Evolutionary conservation across 1,140 invertebrate genomes (phyloP), one percentile per base, ranked within the genome.

Genomic region (Drosophila murphyi): DNA sequence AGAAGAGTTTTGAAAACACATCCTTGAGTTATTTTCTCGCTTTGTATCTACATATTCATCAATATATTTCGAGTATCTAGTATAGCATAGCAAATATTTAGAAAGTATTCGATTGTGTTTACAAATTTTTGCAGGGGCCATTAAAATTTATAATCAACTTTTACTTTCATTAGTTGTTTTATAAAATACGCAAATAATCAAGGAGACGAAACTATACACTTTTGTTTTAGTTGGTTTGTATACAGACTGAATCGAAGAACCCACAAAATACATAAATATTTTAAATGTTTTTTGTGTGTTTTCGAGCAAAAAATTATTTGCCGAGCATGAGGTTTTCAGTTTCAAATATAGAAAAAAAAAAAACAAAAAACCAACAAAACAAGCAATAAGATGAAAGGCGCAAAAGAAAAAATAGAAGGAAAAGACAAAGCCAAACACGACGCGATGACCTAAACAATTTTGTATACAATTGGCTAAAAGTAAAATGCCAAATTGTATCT

Each of bases 371-470:
- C 34, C 10, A 41, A 48, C 8, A 48, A 28, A 61, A 50, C 10
- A 50, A 62, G 20, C 59, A 51, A 29, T 20, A 35, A 60, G 55
- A 68, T 39, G 71, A 72, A 68, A 72, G 59, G 37, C 34, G 47
- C 60, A 41, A 60, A 47, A 12, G 37, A 20, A 51, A 34, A 34
- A 8, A 62, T 20, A 41, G 4, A n/a, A 31, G 20, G n/a, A n/a
- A 50, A 35, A 70, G 28, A 32, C 45, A 71, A 60, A 48, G 28
- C 7, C 34, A 63, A 59, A 56, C 35, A 67, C 70, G 65, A 81
- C 80, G 77, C 80, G 73, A 77, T 74, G 80, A 89, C 74, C 83
- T 80, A 88, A 88, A 89, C 83, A 88, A 88, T 70, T 78, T 88
- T 88, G 80, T 87, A 80, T 76, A 88, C 64, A 79, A 83, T 87